Evolutionary conservation across 37 sponge, comb jelly and placozoan genomes (phyloP), one percentile per base, ranked within the genome.

Genomic region (Amphimedon queenslandica): DNA sequence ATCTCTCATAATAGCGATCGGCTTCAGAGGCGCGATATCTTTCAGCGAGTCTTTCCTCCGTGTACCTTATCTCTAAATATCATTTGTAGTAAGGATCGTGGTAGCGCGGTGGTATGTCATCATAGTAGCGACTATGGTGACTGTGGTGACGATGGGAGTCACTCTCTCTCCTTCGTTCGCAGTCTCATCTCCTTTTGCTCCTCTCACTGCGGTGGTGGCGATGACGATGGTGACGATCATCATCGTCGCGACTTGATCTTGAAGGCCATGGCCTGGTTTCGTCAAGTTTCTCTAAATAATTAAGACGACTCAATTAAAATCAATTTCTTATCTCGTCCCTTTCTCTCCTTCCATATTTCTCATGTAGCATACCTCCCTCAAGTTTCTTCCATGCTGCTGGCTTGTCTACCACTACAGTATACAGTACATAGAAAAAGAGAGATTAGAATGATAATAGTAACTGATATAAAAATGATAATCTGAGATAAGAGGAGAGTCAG

Each of bases 341-440:
- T n/a, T n/a, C n/a, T n/a, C n/a, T n/a, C n/a, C n/a, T n/a, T n/a
- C n/a, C n/a, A n/a, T n/a, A n/a, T n/a, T n/a, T n/a, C n/a, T n/a
- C n/a, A n/a, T n/a, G n/a, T n/a, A n/a, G n/a, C 68, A 67, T 51
- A 69, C 72, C 64, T 71, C 83, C 76, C 2, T 70, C 76, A 16
- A 76, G 56, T 29, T 67, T 82, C 39, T 63, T 82, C 65, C 57
- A 42, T 1, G 70, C 71, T 4, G 64, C 76, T 40, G 83, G 58
- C 43, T 75, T 82, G 65, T 82, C 83, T 28, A 82, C 83, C 53
- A 82, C 83, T 82, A 69, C 11, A 71, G 5, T 6, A n/a, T 11
- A 23, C 23, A 32, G n/a, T n/a, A n/a, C n/a, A n/a, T n/a, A n/a
- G n/a, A n/a, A 67, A 40, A 20, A 20, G 29, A 42, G 24, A 55